phyloP scores from a whole-genome alignment of 2,113 vertebrate species.

The Bubo bubo region DNA sequence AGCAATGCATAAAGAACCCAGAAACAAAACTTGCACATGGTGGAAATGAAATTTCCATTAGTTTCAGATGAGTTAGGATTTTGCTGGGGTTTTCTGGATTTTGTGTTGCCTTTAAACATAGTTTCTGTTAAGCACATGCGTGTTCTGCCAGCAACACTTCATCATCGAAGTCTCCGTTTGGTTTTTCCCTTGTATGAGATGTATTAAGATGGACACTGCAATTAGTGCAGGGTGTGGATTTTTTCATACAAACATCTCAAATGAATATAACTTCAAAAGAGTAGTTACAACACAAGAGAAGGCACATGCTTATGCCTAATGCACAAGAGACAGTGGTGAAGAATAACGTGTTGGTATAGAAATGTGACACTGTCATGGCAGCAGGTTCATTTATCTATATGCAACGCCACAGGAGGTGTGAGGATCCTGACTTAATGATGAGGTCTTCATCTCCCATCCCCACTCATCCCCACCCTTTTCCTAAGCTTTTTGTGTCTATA shows the following conservation, averaged over 20 bases:
- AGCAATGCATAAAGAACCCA: not conserved
- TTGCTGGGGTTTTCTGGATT: not conserved
- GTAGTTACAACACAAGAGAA: not conserved
- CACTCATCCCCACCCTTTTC: not conserved
- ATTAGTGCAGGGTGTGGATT: not conserved
- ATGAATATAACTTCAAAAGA: not conserved
- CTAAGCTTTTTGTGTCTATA: not conserved
- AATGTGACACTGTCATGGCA: not conserved
- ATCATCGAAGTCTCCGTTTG: not conserved
- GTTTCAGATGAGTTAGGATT: not conserved
- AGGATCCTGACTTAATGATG: not conserved
- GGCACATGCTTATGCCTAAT: not conserved
- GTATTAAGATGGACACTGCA: not conserved
- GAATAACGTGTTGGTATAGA: not conserved
- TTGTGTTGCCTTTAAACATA: slow-evolving; percentile 10
- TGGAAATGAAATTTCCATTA: not conserved
- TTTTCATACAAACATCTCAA: not conserved
- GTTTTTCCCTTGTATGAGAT: not conserved
- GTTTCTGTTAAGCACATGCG: not conserved
- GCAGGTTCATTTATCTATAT: not conserved
- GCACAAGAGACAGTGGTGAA: not conserved
- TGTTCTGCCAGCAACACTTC: not conserved
- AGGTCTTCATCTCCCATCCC: not conserved
- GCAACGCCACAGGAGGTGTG: not conserved
- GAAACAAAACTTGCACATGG: not conserved